Base-by-base conservation (phyloP, 2,888 invertebrate genomes). In the Apodemia hepburni region DNA sequence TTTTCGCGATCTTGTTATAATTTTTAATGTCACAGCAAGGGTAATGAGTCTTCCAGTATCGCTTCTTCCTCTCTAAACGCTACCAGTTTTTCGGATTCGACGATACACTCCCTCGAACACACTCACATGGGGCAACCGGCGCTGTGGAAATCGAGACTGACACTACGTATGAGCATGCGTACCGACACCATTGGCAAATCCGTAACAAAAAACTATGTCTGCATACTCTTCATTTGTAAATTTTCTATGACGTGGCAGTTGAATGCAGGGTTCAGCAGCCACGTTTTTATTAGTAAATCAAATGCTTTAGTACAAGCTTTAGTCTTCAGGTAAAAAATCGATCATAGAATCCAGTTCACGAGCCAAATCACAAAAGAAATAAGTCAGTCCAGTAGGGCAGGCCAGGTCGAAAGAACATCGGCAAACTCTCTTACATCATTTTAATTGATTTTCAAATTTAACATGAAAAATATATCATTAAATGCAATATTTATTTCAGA, bases 341-440 rank as follows among this genome's bases (percentile, higher is more conserved):
- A 49, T 49, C 17, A 49, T 18, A 49, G 8, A 49, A 49, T 18
- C 49, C 7, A 49, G 49, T 49, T 49, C 18, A 49, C 49, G 18
- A 49, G 18, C 49, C 49, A 49, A 49, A 49, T 18, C 49, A 18
- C 49, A 49, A 7, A 49, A 49, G 49, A 49, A 49, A 49, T 18
- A 22, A 22, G 49, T 49, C 18, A 49, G 49, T 18, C 49, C 17
- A 49, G 49, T 49, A 49, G 49, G 8, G 49, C 49, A 18, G 17
- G 49, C 45, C 33, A 33, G 33, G 33, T 33, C 33, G 33, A 33
- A 33, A 33, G 29, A 29, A 29, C 29, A 29, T 29, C 29, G 29
- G 29, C 29, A 29, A 7, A 29, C 6, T 29, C 29, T 29, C 29
- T 6, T 29, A 29, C 29, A 29, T 29, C 6, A 29, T 29, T 29